Percentiles rank a stretch among this genome's conserved stretches.
phyloP scores from a whole-genome alignment of 2,797 vertebrate species.

The Cephalopachus bancanus region DNA sequence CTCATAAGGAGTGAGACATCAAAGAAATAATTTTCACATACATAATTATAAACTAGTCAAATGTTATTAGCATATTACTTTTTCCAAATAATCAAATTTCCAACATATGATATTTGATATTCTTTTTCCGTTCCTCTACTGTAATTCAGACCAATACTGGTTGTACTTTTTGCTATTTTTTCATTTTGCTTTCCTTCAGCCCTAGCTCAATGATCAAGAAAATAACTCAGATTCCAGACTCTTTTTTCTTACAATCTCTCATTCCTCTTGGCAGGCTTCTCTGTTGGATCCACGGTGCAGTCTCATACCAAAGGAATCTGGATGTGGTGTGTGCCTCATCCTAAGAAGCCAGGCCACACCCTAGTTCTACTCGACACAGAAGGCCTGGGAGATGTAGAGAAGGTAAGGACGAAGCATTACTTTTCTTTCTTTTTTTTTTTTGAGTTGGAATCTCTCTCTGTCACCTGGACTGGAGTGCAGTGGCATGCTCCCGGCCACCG shows the following conservation, averaged over 20 bases:
- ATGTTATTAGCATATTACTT: neutral
- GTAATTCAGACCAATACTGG: neutral
- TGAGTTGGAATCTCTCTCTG: no score
- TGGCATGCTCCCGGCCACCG: no score
- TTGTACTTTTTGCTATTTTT: neutral
- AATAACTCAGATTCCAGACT: neutral
- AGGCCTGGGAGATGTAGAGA: slow-evolving; percentile 85
- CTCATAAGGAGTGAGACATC: neutral
- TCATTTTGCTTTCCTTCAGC: neutral
- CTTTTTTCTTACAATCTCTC: neutral
- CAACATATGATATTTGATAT: neutral
- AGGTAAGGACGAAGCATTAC: slow-evolving; percentile 79
- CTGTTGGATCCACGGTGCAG: slow-evolving; percentile 83
- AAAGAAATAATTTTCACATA: slow-evolving; percentile 2
- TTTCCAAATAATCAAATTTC: neutral
- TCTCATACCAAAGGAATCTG: slow-evolving; percentile 89
- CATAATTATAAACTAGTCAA: neutral
- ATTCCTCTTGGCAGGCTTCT: slow-evolving; percentile 83
- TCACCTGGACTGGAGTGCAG: no score
- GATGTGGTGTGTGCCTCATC: slow-evolving; percentile 89
- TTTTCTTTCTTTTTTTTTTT: neutral
- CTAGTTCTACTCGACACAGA: slow-evolving; percentile 89
- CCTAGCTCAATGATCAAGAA: neutral
- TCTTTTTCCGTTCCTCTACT: neutral
- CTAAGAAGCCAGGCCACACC: slow-evolving; percentile 50